Base-by-base conservation (phyloP, 2,113 vertebrate genomes). In the Cavia aperea region DNA sequence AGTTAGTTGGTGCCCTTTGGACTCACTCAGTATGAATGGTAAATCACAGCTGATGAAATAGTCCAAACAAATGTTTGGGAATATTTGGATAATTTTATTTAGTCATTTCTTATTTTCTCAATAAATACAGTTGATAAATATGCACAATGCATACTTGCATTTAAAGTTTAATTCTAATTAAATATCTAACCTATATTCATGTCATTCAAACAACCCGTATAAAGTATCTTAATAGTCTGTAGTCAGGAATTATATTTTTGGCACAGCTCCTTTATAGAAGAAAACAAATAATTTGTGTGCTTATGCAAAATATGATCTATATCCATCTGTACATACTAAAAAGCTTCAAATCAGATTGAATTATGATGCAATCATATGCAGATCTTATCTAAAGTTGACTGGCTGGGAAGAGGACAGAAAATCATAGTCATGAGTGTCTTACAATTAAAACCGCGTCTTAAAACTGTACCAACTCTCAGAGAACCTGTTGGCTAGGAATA, bases 41-140 rank as follows among this genome's bases (percentile, higher is more conserved):
- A 46, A 90, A 62, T 88, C 46, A 43, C 2, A 65, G 14, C 19
- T 66, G 19, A 31, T 85, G 31, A 73, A 92, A 58, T 88, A 63
- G 2, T 72, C 82, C 46, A 89, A 26, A 70, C 26, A 36, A 70
- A 86, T 2, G 43, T 68, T 70, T 86, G 51, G 62, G 8, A 15
- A 87, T 11, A 19, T 56, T 87, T 81, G 36, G 92, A 63, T 51
- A n/a, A 29, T 8, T 92, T 12, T 4, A 10, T 63, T 90, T 87
- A 54, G 60, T 2, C 7, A 90, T 36, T 86, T 58, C 29, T 65
- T 72, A 24, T 72, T 86, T 10, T 4, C 23, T 39, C 24, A 79
- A 73, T 66, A 92, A 92, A 72, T 54, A 70, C 49, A 92, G 4
- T n/a, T 88, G 31, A 78, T 29, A 93, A 95, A 72, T 87, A 91